A percentile compares a stretch with the other conserved stretches of the same genome.
Evolutionary conservation across 2,113 vertebrate species (phyloP).

Genomic region (Leiothrix lutea): DNA sequence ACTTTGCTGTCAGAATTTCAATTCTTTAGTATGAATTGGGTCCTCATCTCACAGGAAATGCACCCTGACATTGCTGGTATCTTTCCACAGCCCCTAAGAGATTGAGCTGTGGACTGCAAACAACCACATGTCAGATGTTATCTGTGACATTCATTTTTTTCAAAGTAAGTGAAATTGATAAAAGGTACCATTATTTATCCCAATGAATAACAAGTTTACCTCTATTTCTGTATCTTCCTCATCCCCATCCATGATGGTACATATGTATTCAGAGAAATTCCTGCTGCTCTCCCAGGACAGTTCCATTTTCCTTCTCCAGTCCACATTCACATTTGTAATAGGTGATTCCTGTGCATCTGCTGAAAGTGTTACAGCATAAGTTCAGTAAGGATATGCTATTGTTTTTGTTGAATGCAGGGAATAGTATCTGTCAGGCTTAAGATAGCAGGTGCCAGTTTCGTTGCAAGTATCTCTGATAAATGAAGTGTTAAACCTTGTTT

Average conservation of each 20-base stretch:
- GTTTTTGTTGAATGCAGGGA: background rate
- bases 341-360: background rate
- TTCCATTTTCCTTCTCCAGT: background rate
- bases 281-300: conserved; percentile 44
- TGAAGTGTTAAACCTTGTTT: background rate
- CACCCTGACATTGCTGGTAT: background rate
- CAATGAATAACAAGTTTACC: background rate
- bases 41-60: background rate
- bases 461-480: background rate
- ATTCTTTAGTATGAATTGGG: background rate
- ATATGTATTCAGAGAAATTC: background rate
- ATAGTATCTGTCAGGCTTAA: background rate
- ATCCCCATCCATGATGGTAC: background rate
- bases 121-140: background rate
- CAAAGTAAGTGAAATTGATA: background rate
- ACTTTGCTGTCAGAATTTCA: background rate
- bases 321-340: background rate
- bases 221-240: accelerated
- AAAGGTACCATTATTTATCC: background rate
- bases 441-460: background rate
- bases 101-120: background rate
- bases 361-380: background rate
- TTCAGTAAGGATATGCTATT: background rate
- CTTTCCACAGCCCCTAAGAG: background rate
- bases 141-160: background rate